Evolutionary conservation across 2,888 invertebrate species (phyloP).

Genomic region (Conus canariensis): DNA sequence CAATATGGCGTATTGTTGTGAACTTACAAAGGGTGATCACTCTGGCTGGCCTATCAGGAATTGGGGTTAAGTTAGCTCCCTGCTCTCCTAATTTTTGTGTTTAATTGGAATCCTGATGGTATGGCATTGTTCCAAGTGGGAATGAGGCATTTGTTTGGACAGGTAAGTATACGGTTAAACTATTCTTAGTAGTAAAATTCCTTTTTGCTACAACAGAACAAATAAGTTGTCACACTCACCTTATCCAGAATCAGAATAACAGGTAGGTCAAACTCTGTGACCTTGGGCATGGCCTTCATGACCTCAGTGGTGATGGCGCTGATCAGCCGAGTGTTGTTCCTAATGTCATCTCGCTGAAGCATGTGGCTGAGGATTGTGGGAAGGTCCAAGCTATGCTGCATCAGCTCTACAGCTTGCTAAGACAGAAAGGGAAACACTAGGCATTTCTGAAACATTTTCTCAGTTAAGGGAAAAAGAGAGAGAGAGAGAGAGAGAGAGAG

Average conservation of each 20-base stretch:
- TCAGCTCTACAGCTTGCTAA: conserved; percentile 31
- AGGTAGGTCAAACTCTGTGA: conserved; percentile 55
- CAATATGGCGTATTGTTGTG: no score
- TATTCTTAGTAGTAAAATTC: no score
- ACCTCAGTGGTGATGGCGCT: not conserved
- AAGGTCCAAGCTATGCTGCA: not conserved
- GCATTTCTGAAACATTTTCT: not conserved
- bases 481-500: not conserved
- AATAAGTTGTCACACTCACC: conserved; percentile 59
- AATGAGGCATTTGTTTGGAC: no score
- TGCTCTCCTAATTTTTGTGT: no score
- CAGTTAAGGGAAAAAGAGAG: not conserved
- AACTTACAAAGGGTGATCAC: no score
- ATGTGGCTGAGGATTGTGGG: not conserved
- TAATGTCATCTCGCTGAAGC: not conserved
- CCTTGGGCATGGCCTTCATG: conserved; percentile 2
- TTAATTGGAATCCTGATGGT: no score
- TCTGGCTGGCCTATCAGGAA: no score
- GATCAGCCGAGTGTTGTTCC: not conserved
- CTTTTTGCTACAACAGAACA: not conserved
- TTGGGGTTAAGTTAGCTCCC: no score
- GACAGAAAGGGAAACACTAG: not conserved
- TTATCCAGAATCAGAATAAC: conserved; percentile 70
- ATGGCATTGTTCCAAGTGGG: no score
- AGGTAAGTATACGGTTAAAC: no score